These are phyloP conservation scores for Orcinus orca DNA, from an alignment of 2,113 vertebrate species.

Conservation along the genomic window DNA sequence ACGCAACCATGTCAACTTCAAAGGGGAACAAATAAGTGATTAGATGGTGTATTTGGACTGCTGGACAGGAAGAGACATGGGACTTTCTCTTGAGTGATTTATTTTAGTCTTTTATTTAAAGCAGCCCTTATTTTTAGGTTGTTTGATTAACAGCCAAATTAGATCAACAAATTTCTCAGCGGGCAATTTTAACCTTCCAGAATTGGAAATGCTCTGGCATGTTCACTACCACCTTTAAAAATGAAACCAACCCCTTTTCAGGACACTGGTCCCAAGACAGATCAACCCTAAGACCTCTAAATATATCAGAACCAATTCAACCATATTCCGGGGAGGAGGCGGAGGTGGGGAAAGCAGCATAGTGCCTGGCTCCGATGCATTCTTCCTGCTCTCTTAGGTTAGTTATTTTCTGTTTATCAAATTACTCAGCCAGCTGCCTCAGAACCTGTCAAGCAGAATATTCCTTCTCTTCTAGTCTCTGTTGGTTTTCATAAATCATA, in stretches of 20 bases:
- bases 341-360: not conserved
- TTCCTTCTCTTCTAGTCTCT: not conserved
- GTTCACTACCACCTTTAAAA: constrained; percentile 2
- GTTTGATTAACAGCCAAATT: constrained; percentile 64
- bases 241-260: not conserved
- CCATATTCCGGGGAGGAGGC: not conserved
- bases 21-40: not conserved
- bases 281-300: not conserved
- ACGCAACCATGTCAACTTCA: not conserved
- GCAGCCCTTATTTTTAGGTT: constrained; percentile 65
- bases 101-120: constrained; percentile 69
- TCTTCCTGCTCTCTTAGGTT: not conserved
- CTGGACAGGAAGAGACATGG: not conserved
- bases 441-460: not conserved
- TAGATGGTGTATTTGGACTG: not conserved
- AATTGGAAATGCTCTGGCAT: constrained; percentile 27
- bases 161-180: constrained; percentile 56
- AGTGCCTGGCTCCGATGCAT: not conserved
- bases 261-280: not conserved
- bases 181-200: constrained; percentile 51
- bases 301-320: not conserved
- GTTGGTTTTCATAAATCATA: not conserved
- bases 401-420: constrained; percentile 27
- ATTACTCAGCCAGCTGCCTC: constrained; percentile 11
- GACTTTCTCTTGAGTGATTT: constrained; percentile 39